Conservation (phyloP, 2,888 invertebrate genomes). For the Ennomos fuscantarius region DNA sequence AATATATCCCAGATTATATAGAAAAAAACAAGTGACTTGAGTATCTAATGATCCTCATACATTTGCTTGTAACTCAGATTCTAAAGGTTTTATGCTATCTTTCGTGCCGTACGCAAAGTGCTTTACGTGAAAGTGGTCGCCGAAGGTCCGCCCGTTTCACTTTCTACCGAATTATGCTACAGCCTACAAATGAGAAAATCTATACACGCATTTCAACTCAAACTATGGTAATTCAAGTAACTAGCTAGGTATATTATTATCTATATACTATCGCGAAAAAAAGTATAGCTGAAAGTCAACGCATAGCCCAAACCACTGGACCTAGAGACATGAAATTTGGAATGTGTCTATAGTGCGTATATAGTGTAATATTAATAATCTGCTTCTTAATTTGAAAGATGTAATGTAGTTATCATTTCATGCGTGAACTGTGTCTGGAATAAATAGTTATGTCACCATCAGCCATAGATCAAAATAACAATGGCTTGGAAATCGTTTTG, state of each 20-base stretch:
- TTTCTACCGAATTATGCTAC: constrained; percentile 77
- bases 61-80: background rate
- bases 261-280: no score
- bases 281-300: no score
- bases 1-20: no score
- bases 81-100: constrained; percentile 4
- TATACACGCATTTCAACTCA: constrained; percentile 32
- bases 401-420: no score
- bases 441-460: background rate
- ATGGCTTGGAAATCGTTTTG: constrained; percentile 60
- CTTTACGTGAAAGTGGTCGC: constrained; percentile 59
- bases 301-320: background rate
- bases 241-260: no score
- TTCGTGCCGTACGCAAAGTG: constrained; percentile 32
- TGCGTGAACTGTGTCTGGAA: no score
- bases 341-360: no score
- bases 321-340: no score
- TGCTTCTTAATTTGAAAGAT: no score
- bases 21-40: background rate
- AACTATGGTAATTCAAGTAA: constrained; percentile 16
- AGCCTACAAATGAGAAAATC: constrained; percentile 56
- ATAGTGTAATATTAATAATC: no score
- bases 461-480: constrained; percentile 41
- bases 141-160: constrained; percentile 68
- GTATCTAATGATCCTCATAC: background rate